Evolutionary conservation across 2,113 vertebrate species (phyloP).

Genomic region (pig (Sus scrofa)): DNA sequence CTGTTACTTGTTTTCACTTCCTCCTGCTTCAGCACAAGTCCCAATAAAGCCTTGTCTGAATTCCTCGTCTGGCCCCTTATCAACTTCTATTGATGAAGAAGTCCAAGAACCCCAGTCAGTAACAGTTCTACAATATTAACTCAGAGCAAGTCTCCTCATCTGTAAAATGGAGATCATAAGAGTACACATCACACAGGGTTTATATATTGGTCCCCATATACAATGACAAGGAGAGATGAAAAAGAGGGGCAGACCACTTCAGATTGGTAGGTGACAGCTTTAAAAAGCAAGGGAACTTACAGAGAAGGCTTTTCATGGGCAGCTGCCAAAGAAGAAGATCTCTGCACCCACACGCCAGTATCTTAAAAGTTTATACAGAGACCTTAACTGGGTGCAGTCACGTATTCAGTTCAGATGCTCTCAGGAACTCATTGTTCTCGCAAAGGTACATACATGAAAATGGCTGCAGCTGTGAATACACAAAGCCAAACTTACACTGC

Average conservation of each 20-base stretch:
- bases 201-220: not conserved
- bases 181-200: not conserved
- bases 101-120: not conserved
- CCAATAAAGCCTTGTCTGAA: not conserved
- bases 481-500: not conserved
- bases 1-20: not conserved
- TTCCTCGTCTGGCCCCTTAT: not conserved
- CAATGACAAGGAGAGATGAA: not conserved
- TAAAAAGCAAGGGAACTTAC: not conserved
- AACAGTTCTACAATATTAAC: not conserved
- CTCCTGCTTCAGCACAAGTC: not conserved
- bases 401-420: not conserved
- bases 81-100: not conserved
- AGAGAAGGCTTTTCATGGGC: not conserved
- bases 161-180: not conserved
- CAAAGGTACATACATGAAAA: not conserved
- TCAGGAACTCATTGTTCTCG: not conserved
- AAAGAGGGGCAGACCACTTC: no score
- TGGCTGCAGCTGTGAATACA: not conserved
- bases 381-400: not conserved
- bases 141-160: not conserved
- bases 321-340: not conserved
- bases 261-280: not conserved
- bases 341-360: not conserved
- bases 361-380: not conserved